Evolutionary conservation across 1,140 invertebrate species (phyloP), one percentile per base, ranked within the genome.

Genomic region (Papilio aristodemus): DNA sequence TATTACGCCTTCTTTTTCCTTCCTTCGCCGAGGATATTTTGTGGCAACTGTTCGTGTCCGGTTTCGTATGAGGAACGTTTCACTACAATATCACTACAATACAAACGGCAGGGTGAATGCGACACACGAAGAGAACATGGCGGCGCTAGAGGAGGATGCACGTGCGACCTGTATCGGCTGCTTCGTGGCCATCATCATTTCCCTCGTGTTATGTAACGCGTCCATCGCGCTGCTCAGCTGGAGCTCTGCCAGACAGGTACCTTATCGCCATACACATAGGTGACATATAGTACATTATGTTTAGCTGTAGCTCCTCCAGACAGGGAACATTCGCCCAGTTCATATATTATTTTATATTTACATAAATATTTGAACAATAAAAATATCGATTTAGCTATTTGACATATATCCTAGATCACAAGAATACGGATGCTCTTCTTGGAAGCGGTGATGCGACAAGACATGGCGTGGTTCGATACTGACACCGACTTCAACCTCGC

Each of bases 401-500:
- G 2, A 32, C 6, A 6, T 32, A n/a, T n/a, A n/a, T 32, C 6
- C 27, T 32, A 97, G 91, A 95, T 96, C 1, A 94, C 94, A 17
- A 92, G 95, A 72, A 95, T 97, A 50, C 92, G 96, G 41, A 93
- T 93, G 70, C 89, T 93, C 74, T 97, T 96, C 78, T 92, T 98
- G 6, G 92, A 93, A 73, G 93, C 96, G 1, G 94, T 97, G 0
- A 91, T 99, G 14, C 93, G 96, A 27, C 97, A 98, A 85, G 97
- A 98, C 77, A 97, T 98, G 92, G 92, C 94, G 14, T 99, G 97
- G 97, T 98, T 97, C 88, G 97, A 98, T 81, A 94, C 95, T 0
- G 93, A 96, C 75, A 94, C 95, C 54, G 96, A 96, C 62, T 97
- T 97, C 73, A 97, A 98, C 86, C 95, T 99, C 80, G 97, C 97